phyloP scores from a whole-genome alignment of 2,797 vertebrate species.

The Vireo griseus region DNA sequence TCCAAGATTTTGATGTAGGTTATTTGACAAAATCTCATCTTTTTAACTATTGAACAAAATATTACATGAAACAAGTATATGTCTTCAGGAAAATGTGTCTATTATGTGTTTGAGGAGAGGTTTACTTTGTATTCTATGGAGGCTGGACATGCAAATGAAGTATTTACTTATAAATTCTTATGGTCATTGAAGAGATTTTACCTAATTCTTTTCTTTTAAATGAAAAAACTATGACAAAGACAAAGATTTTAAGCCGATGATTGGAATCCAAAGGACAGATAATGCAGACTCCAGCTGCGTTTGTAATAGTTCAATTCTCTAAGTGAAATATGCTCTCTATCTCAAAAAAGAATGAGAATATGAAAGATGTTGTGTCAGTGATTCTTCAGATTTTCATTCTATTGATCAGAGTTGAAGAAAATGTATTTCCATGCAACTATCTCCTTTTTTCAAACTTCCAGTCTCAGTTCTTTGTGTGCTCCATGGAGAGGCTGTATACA shows the following conservation, averaged over 20 bases:
- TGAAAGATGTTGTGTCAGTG: not conserved
- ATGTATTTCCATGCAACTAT: not conserved
- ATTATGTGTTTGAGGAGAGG: not conserved
- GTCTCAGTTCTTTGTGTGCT: not conserved
- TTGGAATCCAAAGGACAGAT: not conserved
- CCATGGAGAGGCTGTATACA: not conserved
- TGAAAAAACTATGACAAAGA: not conserved
- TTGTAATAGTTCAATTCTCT: not conserved
- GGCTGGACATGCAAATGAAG: not conserved
- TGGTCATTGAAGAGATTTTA: not conserved
- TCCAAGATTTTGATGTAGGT: not conserved
- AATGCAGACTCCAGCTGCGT: not conserved
- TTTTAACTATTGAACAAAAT: not conserved
- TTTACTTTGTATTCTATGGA: not conserved
- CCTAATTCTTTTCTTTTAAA: not conserved
- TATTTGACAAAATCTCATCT: not conserved
- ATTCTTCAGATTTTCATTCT: not conserved
- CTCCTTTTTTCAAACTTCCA: not conserved
- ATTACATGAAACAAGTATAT: not conserved
- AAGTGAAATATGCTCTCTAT: not conserved
- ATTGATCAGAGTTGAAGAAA: not conserved
- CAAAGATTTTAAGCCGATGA: not conserved
- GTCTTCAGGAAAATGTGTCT: not conserved
- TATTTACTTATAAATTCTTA: not conserved
- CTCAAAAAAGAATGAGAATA: not conserved